phyloP scores from a whole-genome alignment of 2,888 invertebrate species.

The Carabus problematicus region DNA sequence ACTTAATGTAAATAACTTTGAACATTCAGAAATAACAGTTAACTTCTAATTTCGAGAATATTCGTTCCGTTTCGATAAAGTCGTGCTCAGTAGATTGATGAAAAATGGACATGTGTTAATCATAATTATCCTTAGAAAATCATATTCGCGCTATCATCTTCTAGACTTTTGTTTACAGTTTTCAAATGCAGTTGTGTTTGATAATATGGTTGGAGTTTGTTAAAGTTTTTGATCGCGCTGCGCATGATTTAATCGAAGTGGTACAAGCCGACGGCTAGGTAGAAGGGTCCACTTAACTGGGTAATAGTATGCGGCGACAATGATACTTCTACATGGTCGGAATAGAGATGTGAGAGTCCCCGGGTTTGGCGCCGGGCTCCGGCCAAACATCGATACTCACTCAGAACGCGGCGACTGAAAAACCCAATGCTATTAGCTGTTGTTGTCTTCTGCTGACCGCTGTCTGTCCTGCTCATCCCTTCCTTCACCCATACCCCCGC shows the following conservation, averaged over 20 bases:
- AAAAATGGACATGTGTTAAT: neutral
- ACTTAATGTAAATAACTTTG: slow-evolving; percentile 23
- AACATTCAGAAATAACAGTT: slow-evolving; percentile 26
- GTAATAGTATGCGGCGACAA: slow-evolving; percentile 44
- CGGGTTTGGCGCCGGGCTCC: neutral
- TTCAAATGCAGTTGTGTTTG: no score
- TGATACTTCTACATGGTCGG: slow-evolving; percentile 41
- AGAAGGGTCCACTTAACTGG: neutral
- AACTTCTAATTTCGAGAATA: slow-evolving; percentile 19
- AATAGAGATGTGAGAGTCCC: slow-evolving; percentile 44
- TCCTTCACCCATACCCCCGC: no score
- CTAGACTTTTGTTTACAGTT: no score
- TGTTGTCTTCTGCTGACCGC: neutral
- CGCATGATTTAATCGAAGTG: slow-evolving; percentile 12
- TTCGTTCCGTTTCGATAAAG: slow-evolving; percentile 12
- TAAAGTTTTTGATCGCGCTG: no score
- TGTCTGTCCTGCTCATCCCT: neutral
- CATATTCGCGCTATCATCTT: no score
- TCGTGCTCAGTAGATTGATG: neutral
- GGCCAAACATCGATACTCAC: slow-evolving; percentile 34
- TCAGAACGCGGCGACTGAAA: neutral
- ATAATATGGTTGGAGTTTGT: no score
- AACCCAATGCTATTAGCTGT: neutral
- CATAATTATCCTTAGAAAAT: neutral
- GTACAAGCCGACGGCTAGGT: neutral